Percentiles rank a stretch among this genome's conserved stretches.
Evolutionary conservation across 2,113 vertebrate genomes (phyloP).

Genomic region (Passer montanus): DNA sequence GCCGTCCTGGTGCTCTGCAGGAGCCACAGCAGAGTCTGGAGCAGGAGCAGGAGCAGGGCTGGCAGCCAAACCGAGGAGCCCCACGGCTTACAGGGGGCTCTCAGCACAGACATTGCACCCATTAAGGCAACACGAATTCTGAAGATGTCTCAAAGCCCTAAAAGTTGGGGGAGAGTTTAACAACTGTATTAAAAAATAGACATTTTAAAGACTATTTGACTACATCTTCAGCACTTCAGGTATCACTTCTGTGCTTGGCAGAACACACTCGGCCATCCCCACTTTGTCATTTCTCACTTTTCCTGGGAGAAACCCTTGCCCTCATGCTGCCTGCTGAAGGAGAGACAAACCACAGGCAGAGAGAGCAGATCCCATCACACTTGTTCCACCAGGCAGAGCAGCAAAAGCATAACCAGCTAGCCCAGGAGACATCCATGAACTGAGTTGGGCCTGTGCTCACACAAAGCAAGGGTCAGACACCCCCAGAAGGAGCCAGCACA

Average conservation of each 20-base stretch:
- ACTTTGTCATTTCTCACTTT: neutral
- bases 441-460: accelerated
- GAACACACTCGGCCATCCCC: neutral
- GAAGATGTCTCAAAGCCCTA: neutral
- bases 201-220: neutral
- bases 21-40: neutral
- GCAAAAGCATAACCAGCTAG: neutral
- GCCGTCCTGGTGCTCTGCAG: neutral
- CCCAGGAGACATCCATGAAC: neutral
- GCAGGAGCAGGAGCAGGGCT: neutral
- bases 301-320: neutral
- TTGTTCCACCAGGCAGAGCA: neutral
- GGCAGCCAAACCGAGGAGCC: neutral
- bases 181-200: neutral
- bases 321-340: accelerated
- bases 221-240: neutral
- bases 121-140: slow-evolving; percentile 12
- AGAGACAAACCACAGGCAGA: neutral
- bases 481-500: accelerated
- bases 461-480: neutral
- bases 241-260: neutral
- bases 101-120: neutral
- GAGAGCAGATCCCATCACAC: neutral
- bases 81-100: neutral
- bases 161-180: neutral